Conservation (phyloP, 2,113 vertebrate genomes). For the Perca flavescens region DNA sequence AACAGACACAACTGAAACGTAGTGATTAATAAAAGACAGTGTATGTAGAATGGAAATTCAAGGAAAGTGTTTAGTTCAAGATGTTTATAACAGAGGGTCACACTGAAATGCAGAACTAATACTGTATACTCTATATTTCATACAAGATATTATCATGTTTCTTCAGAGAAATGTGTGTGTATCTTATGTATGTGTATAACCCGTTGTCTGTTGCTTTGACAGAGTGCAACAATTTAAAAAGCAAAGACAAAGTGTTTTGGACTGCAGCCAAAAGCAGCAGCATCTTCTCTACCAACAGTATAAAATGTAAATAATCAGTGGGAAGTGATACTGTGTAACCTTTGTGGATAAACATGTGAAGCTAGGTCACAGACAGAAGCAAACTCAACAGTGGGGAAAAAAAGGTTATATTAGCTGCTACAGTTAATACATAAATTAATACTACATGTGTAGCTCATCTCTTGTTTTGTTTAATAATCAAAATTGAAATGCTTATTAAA, state of each 20-base stretch:
- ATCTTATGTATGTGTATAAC: neutral
- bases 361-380: constrained; percentile 32
- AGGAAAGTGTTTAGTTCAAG: neutral
- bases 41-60: constrained; percentile 5
- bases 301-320: constrained; percentile 60
- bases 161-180: constrained; percentile 12
- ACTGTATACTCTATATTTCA: neutral
- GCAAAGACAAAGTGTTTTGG: constrained; percentile 49
- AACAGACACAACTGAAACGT: neutral
- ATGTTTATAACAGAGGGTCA: neutral
- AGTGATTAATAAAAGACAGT: constrained; percentile 2
- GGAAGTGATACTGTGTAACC: constrained; percentile 43
- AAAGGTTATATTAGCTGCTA: constrained; percentile 3
- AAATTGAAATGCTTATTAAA: constrained; percentile 35
- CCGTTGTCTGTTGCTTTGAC: constrained; percentile 22
- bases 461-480: constrained; percentile 23
- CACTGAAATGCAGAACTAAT: neutral
- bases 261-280: constrained; percentile 55
- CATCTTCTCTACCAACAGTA: constrained; percentile 22
- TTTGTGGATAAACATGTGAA: constrained; percentile 40
- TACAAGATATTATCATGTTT: neutral
- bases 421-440: neutral
- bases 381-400: constrained; percentile 31
- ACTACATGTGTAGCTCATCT: constrained; percentile 15
- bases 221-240: constrained; percentile 38